These are phyloP conservation scores for Chanos chanos DNA, from an alignment of 2,797 vertebrate species.

Conservation along the genomic window DNA sequence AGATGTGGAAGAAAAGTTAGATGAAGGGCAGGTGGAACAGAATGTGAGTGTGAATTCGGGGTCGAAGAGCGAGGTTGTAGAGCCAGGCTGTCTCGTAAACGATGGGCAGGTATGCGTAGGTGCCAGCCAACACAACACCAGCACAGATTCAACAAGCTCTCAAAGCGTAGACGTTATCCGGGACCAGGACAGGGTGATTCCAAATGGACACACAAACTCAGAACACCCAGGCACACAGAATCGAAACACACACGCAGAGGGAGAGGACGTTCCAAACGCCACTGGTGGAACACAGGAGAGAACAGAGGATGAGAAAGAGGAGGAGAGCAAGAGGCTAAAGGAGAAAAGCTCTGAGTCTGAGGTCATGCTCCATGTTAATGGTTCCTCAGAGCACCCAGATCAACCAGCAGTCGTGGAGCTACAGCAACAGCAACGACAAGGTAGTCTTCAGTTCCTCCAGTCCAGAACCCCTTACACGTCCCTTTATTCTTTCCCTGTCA, in stretches of 20 bases:
- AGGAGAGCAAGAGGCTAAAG: conserved; percentile 9
- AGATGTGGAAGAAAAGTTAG: conserved; percentile 18
- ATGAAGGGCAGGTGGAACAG: conserved; percentile 20
- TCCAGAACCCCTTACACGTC: background rate
- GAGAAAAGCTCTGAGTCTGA: conserved; percentile 30
- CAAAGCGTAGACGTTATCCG: conserved; percentile 10
- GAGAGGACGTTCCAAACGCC: conserved; percentile 7
- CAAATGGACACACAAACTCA: conserved; percentile 8
- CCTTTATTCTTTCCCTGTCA: conserved; percentile 2
- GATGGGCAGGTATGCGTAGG: conserved; percentile 9
- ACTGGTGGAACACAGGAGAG: background rate
- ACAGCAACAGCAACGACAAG: conserved; percentile 34
- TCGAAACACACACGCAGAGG: background rate
- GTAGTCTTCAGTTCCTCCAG: conserved; percentile 37
- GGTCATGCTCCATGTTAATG: conserved; percentile 24
- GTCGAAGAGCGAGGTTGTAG: background rate
- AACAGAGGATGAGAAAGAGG: conserved; percentile 22
- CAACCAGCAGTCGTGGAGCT: conserved; percentile 31
- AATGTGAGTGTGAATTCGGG: background rate
- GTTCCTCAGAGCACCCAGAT: conserved; percentile 14
- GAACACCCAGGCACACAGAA: background rate
- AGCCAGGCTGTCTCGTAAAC: conserved; percentile 16
- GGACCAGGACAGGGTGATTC: too few species aligned
- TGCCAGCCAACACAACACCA: conserved; percentile 8
- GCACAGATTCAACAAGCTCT: conserved; percentile 11